These are phyloP conservation scores for Yoshiicerus persimilis DNA, from an alignment of 1,140 invertebrate species.

Conservation along the genomic window DNA sequence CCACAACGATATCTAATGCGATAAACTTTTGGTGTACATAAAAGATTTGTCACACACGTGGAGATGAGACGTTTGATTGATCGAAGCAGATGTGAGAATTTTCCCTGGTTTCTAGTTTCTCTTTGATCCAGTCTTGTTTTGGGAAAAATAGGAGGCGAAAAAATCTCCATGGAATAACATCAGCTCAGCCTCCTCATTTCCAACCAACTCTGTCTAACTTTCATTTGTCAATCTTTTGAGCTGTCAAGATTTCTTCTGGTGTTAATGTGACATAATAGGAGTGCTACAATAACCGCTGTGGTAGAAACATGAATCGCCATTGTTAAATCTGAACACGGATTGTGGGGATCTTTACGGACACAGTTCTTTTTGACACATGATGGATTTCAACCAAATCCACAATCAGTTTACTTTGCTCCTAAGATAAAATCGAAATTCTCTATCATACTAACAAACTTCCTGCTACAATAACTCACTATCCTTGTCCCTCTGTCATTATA, in stretches of 20 bases:
- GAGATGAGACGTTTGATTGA: slow-evolving; percentile 46
- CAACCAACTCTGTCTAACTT: neutral
- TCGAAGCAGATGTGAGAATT: slow-evolving; percentile 40
- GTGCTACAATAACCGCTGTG: neutral
- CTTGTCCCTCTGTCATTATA: no score
- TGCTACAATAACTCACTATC: neutral
- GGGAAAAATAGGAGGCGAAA: neutral
- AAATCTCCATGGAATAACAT: neutral
- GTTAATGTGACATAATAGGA: slow-evolving; percentile 32
- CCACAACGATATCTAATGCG: neutral
- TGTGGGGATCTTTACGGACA: neutral
- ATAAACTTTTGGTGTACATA: slow-evolving; percentile 29
- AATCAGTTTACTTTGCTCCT: neutral
- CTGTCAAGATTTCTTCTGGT: slow-evolving; percentile 30
- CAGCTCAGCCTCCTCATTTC: neutral
- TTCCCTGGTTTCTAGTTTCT: neutral
- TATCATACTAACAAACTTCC: neutral
- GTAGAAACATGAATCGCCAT: neutral
- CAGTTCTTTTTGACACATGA: slow-evolving; percentile 10
- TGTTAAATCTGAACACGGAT: neutral
- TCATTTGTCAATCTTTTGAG: slow-evolving; percentile 35
- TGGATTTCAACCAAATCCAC: slow-evolving; percentile 21
- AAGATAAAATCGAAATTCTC: neutral
- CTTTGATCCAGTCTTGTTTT: neutral
- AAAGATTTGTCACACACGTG: slow-evolving; percentile 46